Conservation (phyloP, 2,888 invertebrate species). For the Cantharis rufa region DNA sequence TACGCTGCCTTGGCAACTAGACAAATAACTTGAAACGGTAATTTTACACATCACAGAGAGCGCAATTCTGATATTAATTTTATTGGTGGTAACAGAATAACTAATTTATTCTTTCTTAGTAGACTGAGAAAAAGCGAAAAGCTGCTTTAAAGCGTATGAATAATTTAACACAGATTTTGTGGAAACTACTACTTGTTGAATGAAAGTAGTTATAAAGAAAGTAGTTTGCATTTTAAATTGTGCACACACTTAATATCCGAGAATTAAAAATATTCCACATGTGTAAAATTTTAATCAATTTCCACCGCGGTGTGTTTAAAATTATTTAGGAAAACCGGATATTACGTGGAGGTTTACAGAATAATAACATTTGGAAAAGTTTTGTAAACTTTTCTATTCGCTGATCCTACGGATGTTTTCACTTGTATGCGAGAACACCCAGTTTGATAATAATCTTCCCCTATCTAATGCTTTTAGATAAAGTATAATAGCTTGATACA, state of each 20-base stretch:
- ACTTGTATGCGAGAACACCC: not conserved
- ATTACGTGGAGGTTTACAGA: not conserved
- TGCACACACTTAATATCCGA: not conserved
- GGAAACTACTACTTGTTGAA: not conserved
- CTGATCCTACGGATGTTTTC: not conserved
- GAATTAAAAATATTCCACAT: not conserved
- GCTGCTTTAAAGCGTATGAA: too few species aligned
- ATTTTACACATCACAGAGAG: too few species aligned
- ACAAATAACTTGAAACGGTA: too few species aligned
- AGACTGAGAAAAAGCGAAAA: too few species aligned
- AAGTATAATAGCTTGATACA: not conserved
- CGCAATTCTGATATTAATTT: too few species aligned
- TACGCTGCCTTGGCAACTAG: too few species aligned
- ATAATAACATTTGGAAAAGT: not conserved
- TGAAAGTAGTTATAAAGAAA: not conserved
- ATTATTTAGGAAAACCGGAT: not conserved
- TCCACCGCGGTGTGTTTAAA: not conserved
- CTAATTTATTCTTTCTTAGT: too few species aligned
- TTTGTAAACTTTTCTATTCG: not conserved
- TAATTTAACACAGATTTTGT: not conserved
- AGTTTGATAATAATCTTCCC: not conserved
- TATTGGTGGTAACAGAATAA: too few species aligned
- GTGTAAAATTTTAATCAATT: not conserved
- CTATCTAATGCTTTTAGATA: not conserved
- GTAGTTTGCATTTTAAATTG: not conserved